A percentile compares a stretch with the other conserved stretches of the same genome.
Conservation (phyloP, 2,797 vertebrate genomes). For the Tauraco hartlaubi region DNA sequence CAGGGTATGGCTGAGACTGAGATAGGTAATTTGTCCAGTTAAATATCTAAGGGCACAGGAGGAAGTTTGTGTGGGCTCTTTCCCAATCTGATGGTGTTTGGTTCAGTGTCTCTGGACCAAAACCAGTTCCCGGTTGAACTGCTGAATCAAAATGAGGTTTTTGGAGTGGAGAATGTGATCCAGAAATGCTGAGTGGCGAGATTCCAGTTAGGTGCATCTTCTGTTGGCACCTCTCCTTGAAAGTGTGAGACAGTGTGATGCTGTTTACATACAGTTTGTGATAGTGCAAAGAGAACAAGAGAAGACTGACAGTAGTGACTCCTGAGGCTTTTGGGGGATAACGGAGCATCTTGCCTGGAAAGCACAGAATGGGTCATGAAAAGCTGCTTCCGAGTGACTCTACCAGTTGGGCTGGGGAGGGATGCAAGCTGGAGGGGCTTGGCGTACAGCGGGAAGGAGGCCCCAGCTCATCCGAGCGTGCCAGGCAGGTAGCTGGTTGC, state of each 20-base stretch:
- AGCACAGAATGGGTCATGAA: neutral
- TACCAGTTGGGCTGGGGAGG: neutral
- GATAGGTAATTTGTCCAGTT: neutral
- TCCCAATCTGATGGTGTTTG: neutral
- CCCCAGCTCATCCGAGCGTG: conserved; percentile 33
- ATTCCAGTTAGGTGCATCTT: neutral
- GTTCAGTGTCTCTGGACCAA: neutral
- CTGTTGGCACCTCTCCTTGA: neutral
- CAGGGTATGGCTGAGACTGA: neutral
- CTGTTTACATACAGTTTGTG: neutral
- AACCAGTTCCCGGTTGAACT: neutral
- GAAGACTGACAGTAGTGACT: neutral
- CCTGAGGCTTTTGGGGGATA: neutral
- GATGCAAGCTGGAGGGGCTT: conserved; percentile 22
- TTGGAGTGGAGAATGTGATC: neutral
- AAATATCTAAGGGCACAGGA: neutral
- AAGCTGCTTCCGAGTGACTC: neutral
- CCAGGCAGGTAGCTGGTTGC: conserved; percentile 74
- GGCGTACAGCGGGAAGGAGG: neutral
- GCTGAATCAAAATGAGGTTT: neutral
- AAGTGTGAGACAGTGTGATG: accelerated
- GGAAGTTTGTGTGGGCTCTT: neutral
- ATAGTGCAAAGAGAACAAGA: neutral
- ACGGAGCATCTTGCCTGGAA: neutral
- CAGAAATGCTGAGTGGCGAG: neutral